Evolutionary conservation across 2,888 invertebrate genomes (phyloP).

Genomic region (Drosophila algonquin): DNA sequence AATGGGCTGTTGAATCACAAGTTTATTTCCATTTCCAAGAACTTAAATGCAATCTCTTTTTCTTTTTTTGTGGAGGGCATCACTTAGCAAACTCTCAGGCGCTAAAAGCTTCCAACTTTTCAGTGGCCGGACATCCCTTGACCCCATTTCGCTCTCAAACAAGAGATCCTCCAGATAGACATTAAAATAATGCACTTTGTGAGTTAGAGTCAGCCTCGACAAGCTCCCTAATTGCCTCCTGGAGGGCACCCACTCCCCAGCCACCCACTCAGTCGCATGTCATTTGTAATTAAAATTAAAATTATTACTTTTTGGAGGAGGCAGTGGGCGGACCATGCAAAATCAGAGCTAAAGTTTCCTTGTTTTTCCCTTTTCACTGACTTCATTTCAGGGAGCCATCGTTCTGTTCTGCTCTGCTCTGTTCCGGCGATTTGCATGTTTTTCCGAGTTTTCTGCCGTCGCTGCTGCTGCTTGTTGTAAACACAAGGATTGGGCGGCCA

Average conservation of each 20-base stretch:
- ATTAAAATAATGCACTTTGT: conserved; percentile 33
- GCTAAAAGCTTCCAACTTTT: conserved; percentile 23
- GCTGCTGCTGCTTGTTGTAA: neutral
- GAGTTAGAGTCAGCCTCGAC: conserved; percentile 22
- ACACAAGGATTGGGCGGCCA: conserved; percentile 25
- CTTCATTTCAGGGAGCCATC: conserved; percentile 18
- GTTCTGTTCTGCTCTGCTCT: neutral
- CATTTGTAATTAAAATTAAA: conserved; percentile 33
- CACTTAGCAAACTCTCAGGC: conserved; percentile 5
- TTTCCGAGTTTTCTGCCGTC: conserved; percentile 3
- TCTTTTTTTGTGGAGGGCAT: neutral
- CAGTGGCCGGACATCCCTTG: conserved; percentile 8
- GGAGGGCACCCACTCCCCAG: neutral
- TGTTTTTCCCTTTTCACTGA: conserved; percentile 15
- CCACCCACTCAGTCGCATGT: conserved; percentile 18
- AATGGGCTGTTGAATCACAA: no score
- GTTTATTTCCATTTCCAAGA: no score
- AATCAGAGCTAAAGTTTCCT: conserved; percentile 26
- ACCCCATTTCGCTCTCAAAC: conserved; percentile 5
- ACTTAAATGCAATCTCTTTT: neutral
- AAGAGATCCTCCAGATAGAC: conserved; percentile 17
- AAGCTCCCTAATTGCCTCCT: conserved; percentile 29
- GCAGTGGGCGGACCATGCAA: neutral
- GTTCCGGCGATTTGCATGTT: conserved; percentile 26
- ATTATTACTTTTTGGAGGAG: neutral